Conservation (phyloP, 2,888 invertebrate species). For the Apodemia zela region DNA sequence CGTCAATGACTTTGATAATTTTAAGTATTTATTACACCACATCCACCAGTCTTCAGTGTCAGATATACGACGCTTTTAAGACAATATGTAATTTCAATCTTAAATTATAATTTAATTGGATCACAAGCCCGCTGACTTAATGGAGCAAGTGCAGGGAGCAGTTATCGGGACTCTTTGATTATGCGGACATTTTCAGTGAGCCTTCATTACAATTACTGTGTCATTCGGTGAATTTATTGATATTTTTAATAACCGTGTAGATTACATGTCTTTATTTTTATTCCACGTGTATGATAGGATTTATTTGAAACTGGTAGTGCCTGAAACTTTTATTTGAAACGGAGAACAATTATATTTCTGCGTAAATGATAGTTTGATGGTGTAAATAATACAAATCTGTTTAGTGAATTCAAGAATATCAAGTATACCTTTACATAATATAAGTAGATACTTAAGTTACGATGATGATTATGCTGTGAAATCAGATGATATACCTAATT, state of each 20-base stretch:
- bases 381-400: too few species aligned
- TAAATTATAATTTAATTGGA: constrained; percentile 47
- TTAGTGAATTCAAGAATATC: too few species aligned
- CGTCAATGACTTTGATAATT: constrained; percentile 16
- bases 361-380: too few species aligned
- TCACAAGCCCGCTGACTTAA: constrained; percentile 51
- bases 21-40: constrained; percentile 9
- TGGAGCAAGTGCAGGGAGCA: constrained; percentile 44
- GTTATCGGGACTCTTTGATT: constrained; percentile 42
- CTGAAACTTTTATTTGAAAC: background rate
- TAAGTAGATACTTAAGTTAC: too few species aligned
- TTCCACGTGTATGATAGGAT: constrained; percentile 31
- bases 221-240: constrained; percentile 58
- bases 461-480: too few species aligned
- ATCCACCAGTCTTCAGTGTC: constrained; percentile 15
- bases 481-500: too few species aligned
- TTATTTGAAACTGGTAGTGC: background rate
- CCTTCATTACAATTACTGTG: constrained; percentile 56
- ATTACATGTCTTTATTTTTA: constrained; percentile 47
- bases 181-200: constrained; percentile 51
- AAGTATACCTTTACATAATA: too few species aligned
- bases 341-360: too few species aligned
- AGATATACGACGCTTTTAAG: constrained; percentile 36
- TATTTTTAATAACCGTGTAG: constrained; percentile 57
- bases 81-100: constrained; percentile 35